Base-by-base conservation (phyloP, 1,140 invertebrate species). In the Tyrophagus putrescentiae region DNA sequence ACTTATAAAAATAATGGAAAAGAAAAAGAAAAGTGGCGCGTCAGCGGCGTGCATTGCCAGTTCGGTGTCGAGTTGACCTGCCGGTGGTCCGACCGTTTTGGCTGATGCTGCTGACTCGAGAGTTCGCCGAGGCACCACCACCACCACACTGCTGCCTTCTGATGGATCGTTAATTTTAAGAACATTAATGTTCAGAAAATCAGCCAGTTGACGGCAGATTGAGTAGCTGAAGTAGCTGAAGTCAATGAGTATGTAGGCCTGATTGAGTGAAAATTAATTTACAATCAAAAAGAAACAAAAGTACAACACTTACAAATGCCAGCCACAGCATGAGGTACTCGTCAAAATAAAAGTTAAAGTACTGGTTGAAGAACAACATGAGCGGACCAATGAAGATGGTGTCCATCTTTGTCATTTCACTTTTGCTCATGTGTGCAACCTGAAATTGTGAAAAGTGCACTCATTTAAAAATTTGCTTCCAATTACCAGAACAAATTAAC, bases 401-500 rank as follows among this genome's bases (percentile, higher is more conserved):
- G 76, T 98, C 95, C 70, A 91, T 80, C 71, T 96, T 87, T 63
- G 89, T 83, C 85, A 99, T 90, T 76, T 95, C 92, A 76, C 88
- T 92, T 73, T 93, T 94, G 4, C 91, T 95, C 94, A 99, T 98
- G 70, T 98, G 94, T 28, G 95, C 94, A 65, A 98, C 87, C 89
- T 97, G 69, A 75, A 72, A 60, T 27, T n/a, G n/a, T n/a, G n/a
- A 54, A 62, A 23, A 11, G 36, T 23, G 7, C 31, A 45, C 60
- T 11, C 25, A 41, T n/a, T 45, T 13, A 28, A 62, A 7, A 27
- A 61, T 56, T 33, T 63, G n/a, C n/a, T n/a, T n/a, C n/a, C n/a
- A n/a, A n/a, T n/a, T n/a, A n/a, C n/a, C n/a, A n/a, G n/a, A n/a
- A n/a, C 34, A 27, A 54, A 39, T 54, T 5, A 39, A 54, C 31